These are phyloP conservation scores for Thereva nobilitata DNA, from an alignment of 2,888 invertebrate genomes.

Conservation along the genomic window DNA sequence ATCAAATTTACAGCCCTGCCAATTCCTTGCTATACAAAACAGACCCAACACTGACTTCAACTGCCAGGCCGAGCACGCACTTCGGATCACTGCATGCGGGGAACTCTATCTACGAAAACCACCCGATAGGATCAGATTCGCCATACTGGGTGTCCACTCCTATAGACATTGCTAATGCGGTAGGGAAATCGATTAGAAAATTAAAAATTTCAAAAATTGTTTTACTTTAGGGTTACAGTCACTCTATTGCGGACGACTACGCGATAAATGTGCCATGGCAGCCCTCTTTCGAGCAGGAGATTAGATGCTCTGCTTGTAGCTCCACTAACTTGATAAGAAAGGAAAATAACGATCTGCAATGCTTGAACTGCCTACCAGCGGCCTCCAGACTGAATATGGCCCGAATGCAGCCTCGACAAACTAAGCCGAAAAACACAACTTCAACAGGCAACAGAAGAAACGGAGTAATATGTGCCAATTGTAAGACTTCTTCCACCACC, in stretches of 20 bases:
- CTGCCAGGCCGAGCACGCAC: conserved; percentile 50
- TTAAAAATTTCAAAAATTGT: neutral
- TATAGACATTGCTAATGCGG: conserved; percentile 50
- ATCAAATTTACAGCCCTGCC: conserved; percentile 51
- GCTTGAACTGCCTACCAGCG: conserved; percentile 12
- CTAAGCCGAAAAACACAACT: conserved; percentile 51
- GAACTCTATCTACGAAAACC: conserved; percentile 48
- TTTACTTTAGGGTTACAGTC: conserved; percentile 49
- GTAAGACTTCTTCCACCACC: conserved; percentile 70
- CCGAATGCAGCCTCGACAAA: conserved; percentile 50
- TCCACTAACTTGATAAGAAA: conserved; percentile 47
- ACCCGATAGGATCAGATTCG: conserved; percentile 47
- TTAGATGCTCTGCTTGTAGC: conserved; percentile 52
- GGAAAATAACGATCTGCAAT: conserved; percentile 43
- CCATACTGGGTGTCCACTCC: conserved; percentile 46
- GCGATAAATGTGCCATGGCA: conserved; percentile 48
- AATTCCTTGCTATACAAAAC: conserved; percentile 51
- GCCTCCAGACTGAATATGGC: conserved; percentile 32
- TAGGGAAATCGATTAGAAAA: conserved; percentile 1
- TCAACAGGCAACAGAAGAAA: conserved; percentile 53
- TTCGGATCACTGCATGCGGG: conserved; percentile 43
- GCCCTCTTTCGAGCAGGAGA: conserved; percentile 41
- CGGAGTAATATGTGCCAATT: conserved; percentile 65
- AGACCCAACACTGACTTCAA: conserved; percentile 53
- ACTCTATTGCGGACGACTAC: conserved; percentile 54